Evolutionary conservation across 1,140 invertebrate species (phyloP).

Genomic region (Dendrolimus kikuchii): DNA sequence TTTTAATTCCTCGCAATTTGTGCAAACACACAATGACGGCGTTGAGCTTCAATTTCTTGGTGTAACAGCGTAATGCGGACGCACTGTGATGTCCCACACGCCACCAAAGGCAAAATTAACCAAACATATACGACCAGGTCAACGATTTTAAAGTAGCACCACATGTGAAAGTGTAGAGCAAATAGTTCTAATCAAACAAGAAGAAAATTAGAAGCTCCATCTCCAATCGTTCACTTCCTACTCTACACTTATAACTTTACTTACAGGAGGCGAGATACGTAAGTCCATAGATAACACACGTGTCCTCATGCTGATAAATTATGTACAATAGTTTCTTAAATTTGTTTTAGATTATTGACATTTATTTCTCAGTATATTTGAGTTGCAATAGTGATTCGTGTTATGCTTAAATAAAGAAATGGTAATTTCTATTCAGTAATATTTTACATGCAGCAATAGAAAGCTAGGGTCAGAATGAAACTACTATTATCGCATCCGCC

Average conservation of each 20-base stretch:
- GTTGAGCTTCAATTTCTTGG: slow-evolving; percentile 9
- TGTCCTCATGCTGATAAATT: too few species aligned
- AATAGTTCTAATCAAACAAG: slow-evolving; percentile 50
- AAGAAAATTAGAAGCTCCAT: slow-evolving; percentile 34
- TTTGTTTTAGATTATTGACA: too few species aligned
- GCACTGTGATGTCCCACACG: slow-evolving; percentile 13
- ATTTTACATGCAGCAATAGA: slow-evolving; percentile 4
- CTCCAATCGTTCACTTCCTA: slow-evolving; percentile 15
- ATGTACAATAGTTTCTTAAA: too few species aligned
- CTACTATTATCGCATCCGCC: slow-evolving; percentile 3
- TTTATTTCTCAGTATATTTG: too few species aligned
- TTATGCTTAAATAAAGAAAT: too few species aligned
- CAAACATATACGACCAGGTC: slow-evolving; percentile 38
- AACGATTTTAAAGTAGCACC: slow-evolving; percentile 52
- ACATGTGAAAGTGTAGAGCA: slow-evolving; percentile 46
- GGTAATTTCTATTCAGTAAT: too few species aligned
- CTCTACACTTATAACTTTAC: background rate
- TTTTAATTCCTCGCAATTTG: slow-evolving; percentile 32
- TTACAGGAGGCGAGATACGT: too few species aligned
- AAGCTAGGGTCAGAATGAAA: slow-evolving; percentile 15
- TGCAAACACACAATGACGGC: slow-evolving; percentile 25
- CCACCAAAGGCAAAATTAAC: slow-evolving; percentile 32
- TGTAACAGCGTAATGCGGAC: slow-evolving; percentile 14
- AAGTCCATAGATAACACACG: too few species aligned
- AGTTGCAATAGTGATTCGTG: too few species aligned